Conservation (phyloP, 1,140 invertebrate species). For the Macrobrachium rosenbergii region DNA sequence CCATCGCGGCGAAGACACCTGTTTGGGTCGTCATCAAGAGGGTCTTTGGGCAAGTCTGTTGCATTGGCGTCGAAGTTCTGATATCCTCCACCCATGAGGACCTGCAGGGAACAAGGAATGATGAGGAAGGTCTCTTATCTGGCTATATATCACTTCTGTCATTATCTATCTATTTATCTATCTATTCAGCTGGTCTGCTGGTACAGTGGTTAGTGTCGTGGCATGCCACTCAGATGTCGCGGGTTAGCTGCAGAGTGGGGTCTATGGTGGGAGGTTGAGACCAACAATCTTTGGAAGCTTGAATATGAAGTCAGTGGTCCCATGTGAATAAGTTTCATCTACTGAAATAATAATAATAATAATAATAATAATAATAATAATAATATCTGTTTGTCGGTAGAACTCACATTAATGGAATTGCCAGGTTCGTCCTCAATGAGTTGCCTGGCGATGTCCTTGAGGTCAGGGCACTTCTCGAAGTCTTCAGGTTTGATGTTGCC, state of each 20-base stretch:
- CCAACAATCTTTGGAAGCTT: no score
- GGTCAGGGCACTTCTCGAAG: conserved; percentile 40
- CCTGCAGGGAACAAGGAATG: not conserved
- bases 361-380: no score
- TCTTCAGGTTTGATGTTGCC: conserved; percentile 36
- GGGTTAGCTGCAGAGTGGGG: no score
- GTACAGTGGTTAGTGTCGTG: not conserved
- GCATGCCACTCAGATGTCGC: no score
- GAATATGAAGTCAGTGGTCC: no score
- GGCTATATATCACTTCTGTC: not conserved
- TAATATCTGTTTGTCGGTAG: not conserved
- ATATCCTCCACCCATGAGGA: conserved; percentile 47
- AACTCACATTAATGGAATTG: conserved; percentile 26
- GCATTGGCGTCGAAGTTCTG: conserved; percentile 36
- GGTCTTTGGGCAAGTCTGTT: conserved; percentile 24
- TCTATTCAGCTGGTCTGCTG: not conserved
- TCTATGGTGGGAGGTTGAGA: no score
- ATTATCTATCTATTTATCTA: not conserved
- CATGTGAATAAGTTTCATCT: no score
- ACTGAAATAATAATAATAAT: no score
- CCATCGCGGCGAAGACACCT: conserved; percentile 43
- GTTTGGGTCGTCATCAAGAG: conserved; percentile 1
- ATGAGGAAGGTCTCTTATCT: not conserved
- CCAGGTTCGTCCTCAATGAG: conserved; percentile 66
- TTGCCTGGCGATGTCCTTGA: conserved; percentile 66